Evolutionary conservation across 92 coral and sea anemone genomes (phyloP).

Genomic region (Epizoanthus stellaris): DNA sequence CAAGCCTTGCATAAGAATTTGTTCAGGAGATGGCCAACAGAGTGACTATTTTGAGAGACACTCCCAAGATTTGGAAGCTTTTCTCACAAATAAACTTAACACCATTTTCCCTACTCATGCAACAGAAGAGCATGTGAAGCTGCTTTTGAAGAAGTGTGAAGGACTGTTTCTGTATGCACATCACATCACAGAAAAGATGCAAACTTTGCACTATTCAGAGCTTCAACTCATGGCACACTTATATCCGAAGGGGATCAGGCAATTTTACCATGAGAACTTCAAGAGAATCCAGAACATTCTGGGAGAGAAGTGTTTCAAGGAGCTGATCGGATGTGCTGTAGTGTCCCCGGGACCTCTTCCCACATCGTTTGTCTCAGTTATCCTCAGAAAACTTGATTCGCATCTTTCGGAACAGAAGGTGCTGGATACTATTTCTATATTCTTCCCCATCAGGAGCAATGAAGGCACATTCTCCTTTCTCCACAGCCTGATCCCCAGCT

Average conservation of each 20-base stretch:
- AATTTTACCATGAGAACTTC: slow-evolving; percentile 15
- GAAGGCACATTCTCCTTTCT: slow-evolving; percentile 41
- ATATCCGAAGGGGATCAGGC: slow-evolving; percentile 6
- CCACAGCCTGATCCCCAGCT: slow-evolving; percentile 43
- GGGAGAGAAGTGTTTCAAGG: slow-evolving; percentile 16
- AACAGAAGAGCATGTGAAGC: background rate
- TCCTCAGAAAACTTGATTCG: slow-evolving; percentile 3
- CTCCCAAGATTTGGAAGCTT: background rate
- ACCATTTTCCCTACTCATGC: background rate
- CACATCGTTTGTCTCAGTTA: slow-evolving; percentile 12
- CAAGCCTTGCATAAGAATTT: slow-evolving; percentile 24
- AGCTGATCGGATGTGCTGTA: slow-evolving; percentile 40
- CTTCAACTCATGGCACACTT: background rate
- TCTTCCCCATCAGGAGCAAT: slow-evolving; percentile 11
- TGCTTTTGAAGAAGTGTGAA: slow-evolving; percentile 5
- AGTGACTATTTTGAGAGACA: slow-evolving; percentile 1
- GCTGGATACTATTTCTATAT: slow-evolving; percentile 5
- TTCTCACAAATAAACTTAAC: slow-evolving; percentile 3
- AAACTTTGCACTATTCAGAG: background rate
- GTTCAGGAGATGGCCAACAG: slow-evolving; percentile 10
- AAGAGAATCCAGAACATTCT: slow-evolving; percentile 18
- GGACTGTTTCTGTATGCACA: background rate
- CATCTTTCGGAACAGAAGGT: slow-evolving; percentile 3
- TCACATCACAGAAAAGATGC: slow-evolving; percentile 10
- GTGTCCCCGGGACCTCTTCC: slow-evolving; percentile 49